These are phyloP conservation scores for Tryphoninae sp. DNA, from an alignment of 2,888 invertebrate genomes.

Conservation along the genomic window DNA sequence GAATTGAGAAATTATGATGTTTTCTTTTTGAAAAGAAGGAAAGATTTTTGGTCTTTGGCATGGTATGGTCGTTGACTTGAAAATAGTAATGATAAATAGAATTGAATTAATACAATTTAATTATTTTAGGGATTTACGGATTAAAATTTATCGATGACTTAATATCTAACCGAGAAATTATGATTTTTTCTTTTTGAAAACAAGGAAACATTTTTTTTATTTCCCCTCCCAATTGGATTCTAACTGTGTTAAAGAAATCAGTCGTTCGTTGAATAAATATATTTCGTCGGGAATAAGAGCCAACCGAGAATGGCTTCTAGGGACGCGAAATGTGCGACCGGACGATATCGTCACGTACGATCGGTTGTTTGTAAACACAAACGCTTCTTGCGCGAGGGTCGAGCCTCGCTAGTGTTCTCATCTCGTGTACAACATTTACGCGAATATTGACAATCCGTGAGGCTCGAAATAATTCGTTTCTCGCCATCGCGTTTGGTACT, in stretches of 20 bases:
- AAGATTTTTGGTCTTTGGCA: too few species aligned
- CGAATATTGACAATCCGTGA: background rate
- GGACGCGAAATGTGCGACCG: background rate
- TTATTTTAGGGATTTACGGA: background rate
- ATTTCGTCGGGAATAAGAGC: background rate
- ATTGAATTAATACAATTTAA: background rate
- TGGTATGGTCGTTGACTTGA: too few species aligned
- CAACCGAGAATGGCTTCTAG: background rate
- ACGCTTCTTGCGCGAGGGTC: background rate
- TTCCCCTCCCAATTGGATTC: too few species aligned
- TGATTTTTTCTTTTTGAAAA: background rate
- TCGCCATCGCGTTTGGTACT: background rate
- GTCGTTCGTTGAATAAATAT: background rate
- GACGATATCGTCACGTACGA: constrained; percentile 2
- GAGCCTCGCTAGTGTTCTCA: background rate
- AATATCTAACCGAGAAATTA: too few species aligned
- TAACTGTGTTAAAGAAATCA: background rate
- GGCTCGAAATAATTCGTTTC: background rate
- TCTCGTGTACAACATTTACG: background rate
- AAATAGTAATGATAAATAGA: background rate
- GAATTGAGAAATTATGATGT: background rate
- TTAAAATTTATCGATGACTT: too few species aligned
- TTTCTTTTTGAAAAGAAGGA: background rate
- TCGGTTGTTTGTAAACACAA: background rate
- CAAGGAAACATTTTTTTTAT: too few species aligned